phyloP scores from a whole-genome alignment of 1,140 invertebrate species.

The Arctopsyche grandis region DNA sequence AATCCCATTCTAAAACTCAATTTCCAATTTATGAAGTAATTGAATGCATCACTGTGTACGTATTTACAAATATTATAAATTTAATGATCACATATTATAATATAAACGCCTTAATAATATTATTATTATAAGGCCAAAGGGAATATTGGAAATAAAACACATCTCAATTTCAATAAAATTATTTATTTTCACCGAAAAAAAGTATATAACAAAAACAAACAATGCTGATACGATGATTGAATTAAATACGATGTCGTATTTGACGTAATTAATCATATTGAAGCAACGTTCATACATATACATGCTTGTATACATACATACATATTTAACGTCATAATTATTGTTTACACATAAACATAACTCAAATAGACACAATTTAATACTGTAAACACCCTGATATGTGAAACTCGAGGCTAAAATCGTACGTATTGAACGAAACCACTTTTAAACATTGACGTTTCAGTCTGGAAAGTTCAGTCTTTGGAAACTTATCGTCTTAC shows the following conservation, averaged over 20 bases:
- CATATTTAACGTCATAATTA: not conserved
- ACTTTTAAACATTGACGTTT: slow-evolving; percentile 30
- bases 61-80: no score
- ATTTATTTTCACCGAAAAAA: no score
- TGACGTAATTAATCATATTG: not conserved
- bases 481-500: slow-evolving; percentile 36
- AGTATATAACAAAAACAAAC: no score
- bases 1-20: no score
- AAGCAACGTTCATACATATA: not conserved
- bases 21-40: no score
- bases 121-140: no score
- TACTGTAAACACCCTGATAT: slow-evolving; percentile 30
- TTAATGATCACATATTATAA: no score
- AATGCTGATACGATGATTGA: no score
- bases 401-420: slow-evolving; percentile 24
- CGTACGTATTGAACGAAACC: slow-evolving; percentile 6
- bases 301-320: not conserved
- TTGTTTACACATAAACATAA: slow-evolving; percentile 6
- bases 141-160: no score
- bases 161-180: no score
- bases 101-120: no score
- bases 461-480: slow-evolving; percentile 42
- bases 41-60: no score
- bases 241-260: not conserved
- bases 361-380: slow-evolving; percentile 23